These are phyloP conservation scores for Dendrophyllia cribrosa DNA, from an alignment of 64 coral and sea anemone genomes.

Conservation along the genomic window DNA sequence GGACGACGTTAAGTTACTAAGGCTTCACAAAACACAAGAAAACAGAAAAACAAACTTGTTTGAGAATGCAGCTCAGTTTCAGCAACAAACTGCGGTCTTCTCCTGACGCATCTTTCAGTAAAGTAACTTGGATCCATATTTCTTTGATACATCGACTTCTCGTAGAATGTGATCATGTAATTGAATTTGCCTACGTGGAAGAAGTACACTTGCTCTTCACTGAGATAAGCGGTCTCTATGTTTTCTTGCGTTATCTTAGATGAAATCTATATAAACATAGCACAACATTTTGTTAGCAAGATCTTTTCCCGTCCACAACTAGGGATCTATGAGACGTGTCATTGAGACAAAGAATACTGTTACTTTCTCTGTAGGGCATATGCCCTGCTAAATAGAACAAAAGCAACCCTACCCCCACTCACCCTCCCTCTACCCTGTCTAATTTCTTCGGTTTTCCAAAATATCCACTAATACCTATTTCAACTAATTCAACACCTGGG, in stretches of 20 bases:
- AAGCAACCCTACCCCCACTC: no score
- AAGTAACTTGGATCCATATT: neutral
- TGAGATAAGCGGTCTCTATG: conserved; percentile 8
- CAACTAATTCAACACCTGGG: no score
- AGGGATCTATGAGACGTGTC: no score
- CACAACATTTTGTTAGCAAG: neutral
- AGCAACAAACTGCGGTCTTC: conserved; percentile 4
- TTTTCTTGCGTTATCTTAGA: neutral
- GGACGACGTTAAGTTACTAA: no score
- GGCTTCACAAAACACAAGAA: neutral
- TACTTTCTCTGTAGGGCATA: no score
- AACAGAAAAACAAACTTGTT: neutral
- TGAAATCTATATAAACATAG: neutral
- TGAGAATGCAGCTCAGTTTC: neutral
- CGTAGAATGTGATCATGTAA: neutral
- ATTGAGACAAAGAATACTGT: no score
- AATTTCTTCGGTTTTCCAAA: no score
- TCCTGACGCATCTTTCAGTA: neutral
- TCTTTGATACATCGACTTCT: neutral
- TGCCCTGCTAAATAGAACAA: no score
- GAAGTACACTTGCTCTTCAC: neutral
- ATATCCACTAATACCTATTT: no score
- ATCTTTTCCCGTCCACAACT: no score
- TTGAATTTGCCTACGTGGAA: neutral
- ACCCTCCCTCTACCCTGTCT: no score